These are phyloP conservation scores for Bombus confusus DNA, from an alignment of 1,140 invertebrate species.

Conservation along the genomic window DNA sequence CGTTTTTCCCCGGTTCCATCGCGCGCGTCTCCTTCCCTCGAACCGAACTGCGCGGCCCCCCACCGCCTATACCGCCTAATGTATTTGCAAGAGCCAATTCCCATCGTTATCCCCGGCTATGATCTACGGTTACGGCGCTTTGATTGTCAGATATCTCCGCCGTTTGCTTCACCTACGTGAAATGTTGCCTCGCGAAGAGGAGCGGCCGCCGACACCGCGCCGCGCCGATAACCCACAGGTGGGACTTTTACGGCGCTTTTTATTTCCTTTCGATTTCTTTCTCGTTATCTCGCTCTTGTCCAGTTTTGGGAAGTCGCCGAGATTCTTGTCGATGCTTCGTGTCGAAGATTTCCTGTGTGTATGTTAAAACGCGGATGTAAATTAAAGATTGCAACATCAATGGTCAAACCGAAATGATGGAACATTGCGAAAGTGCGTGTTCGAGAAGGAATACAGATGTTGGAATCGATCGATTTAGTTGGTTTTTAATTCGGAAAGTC, in stretches of 20 bases:
- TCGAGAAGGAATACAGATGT: not conserved
- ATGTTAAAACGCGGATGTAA: not conserved
- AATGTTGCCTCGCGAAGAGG: conserved; percentile 30
- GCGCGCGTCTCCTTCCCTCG: conserved; percentile 7
- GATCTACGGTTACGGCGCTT: conserved; percentile 80
- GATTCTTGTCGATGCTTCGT: not conserved
- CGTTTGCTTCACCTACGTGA: conserved; percentile 60
- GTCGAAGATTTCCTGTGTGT: not conserved
- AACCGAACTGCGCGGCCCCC: conserved; percentile 52
- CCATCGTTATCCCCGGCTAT: conserved; percentile 78
- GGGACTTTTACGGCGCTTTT: conserved; percentile 27
- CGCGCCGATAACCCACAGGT: conserved; percentile 47
- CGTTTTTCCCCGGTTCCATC: not conserved
- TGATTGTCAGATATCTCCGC: conserved; percentile 79
- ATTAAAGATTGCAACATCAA: not conserved
- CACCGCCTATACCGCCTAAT: conserved; percentile 75
- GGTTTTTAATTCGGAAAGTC: not conserved
- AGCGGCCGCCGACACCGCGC: not conserved
- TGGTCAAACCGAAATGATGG: not conserved
- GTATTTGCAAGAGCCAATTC: conserved; percentile 81
- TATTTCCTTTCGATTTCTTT: not conserved
- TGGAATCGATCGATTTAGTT: not conserved
- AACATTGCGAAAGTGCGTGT: no score
- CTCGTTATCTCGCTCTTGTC: not conserved
- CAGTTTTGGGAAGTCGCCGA: not conserved